These are phyloP conservation scores for Tonatia bakeri DNA, from an alignment of 2,113 vertebrate genomes.

Conservation along the genomic window DNA sequence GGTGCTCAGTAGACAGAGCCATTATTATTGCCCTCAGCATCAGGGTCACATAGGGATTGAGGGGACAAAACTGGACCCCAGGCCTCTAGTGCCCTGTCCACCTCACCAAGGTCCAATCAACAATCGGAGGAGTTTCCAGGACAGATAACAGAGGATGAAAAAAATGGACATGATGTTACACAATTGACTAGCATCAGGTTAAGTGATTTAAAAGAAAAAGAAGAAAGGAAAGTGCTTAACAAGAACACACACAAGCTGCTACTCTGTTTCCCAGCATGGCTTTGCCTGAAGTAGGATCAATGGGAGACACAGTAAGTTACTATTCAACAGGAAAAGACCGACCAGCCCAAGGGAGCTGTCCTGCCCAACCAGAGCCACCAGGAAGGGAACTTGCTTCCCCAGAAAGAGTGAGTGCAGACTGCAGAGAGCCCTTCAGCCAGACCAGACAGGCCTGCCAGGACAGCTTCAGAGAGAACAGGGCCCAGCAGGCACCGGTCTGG, in stretches of 20 bases:
- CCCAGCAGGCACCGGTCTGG: background rate
- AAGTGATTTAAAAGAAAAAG: background rate
- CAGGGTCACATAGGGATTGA: background rate
- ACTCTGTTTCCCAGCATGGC: fast-evolving
- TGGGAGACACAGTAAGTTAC: background rate
- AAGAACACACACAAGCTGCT: background rate
- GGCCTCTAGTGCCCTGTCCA: background rate
- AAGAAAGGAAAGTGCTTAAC: background rate
- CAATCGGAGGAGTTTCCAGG: background rate
- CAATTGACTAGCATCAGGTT: background rate
- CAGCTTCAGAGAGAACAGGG: background rate
- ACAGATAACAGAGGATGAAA: background rate
- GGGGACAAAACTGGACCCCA: background rate
- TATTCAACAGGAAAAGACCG: background rate
- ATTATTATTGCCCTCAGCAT: background rate
- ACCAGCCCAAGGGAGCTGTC: background rate
- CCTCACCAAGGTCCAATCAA: background rate
- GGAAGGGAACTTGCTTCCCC: background rate
- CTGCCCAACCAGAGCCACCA: background rate
- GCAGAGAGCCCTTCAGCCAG: background rate
- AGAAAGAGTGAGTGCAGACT: background rate
- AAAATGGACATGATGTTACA: background rate
- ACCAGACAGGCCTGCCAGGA: background rate
- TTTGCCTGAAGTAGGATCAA: background rate
- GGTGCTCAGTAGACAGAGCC: background rate